Base-by-base conservation (phyloP, 2,888 invertebrate species). In the Eupeodes luniger region DNA sequence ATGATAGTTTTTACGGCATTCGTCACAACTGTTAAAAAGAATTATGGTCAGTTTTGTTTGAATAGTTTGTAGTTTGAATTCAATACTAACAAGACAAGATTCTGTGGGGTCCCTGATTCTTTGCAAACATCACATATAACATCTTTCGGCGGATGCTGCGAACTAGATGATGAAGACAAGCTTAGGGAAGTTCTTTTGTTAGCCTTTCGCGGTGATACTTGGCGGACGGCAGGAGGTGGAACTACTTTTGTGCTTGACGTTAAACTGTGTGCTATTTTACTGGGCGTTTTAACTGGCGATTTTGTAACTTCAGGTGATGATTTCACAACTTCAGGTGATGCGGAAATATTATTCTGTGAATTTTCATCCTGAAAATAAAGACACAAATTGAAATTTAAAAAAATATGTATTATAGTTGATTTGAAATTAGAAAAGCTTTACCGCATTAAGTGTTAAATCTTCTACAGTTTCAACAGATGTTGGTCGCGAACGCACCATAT, bases 1-100 rank as follows among this genome's bases (percentile, higher is more conserved):
- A 94, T 99, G 99, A 94, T 98, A 99, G 91, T 96, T 96, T 92
- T 97, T 96, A 92, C 95, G 95, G 93, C 99, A 99, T 93, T 97
- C 98, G 94, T 98, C 98, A 93, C 98, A 98, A 92, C 98, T 98
- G 92, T 6, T 16, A 14, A 53, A 19, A 6, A 88, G 84, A 85
- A 81, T 34, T 16, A 44, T 34, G 62, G 16, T 19, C 12, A 5
- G 11, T 7, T 5, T 16, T 16, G 6, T 27, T 12, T 11, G 27
- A 1, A 57, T 27, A 27, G 27, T 36, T 5, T 36, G 14, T 14
- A 36, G 4, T 59, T 9, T 5, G n/a, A 16, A 36, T 11, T 9
- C 27, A 27, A 27, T 3, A 62, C 90, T 86, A 86, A 91, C 90
- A 89, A 85, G 19, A 91, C 90, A 66, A 92, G 91, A 90, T 93